These are phyloP conservation scores for Australoheros scitulus DNA, from an alignment of 2,113 vertebrate genomes.

Conservation along the genomic window DNA sequence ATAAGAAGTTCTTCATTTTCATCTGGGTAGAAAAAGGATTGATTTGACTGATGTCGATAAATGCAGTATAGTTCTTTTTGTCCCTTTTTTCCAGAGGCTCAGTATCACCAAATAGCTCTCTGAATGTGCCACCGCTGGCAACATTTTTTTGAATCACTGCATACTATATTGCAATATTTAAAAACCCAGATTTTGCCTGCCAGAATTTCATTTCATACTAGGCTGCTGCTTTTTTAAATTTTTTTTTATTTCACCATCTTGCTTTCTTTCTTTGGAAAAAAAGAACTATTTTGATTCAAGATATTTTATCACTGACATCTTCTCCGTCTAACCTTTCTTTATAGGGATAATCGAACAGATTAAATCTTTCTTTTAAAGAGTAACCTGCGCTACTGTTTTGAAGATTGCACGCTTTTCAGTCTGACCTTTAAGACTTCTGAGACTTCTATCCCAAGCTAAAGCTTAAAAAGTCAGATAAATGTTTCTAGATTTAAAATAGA, in stretches of 20 bases:
- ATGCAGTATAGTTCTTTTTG: not conserved
- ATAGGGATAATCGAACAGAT: slow-evolving; percentile 61
- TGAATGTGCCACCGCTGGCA: not conserved
- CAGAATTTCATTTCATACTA: not conserved
- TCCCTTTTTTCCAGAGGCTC: not conserved
- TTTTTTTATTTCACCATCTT: not conserved
- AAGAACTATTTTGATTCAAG: slow-evolving; percentile 9
- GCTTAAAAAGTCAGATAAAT: slow-evolving; percentile 42
- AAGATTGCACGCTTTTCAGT: slow-evolving; percentile 47
- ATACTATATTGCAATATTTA: not conserved
- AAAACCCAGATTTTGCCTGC: not conserved
- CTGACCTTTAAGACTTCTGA: slow-evolving; percentile 72
- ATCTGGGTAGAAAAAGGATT: not conserved
- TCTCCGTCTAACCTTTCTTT: slow-evolving; percentile 69
- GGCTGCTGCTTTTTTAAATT: not conserved
- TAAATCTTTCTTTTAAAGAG: slow-evolving; percentile 55
- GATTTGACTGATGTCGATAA: not conserved
- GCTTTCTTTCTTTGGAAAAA: slow-evolving; percentile 4
- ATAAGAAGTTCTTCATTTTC: not conserved
- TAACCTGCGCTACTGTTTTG: slow-evolving; percentile 28
- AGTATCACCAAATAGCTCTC: not conserved
- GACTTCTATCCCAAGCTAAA: slow-evolving; percentile 34
- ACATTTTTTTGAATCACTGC: not conserved
- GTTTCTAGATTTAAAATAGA: slow-evolving; percentile 31
- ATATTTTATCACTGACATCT: slow-evolving; percentile 42